Percentiles rank a stretch among this genome's conserved stretches.
These are phyloP conservation scores for Cyclopterus lumpus DNA, from an alignment of 2,797 vertebrate genomes.

Conservation along the genomic window DNA sequence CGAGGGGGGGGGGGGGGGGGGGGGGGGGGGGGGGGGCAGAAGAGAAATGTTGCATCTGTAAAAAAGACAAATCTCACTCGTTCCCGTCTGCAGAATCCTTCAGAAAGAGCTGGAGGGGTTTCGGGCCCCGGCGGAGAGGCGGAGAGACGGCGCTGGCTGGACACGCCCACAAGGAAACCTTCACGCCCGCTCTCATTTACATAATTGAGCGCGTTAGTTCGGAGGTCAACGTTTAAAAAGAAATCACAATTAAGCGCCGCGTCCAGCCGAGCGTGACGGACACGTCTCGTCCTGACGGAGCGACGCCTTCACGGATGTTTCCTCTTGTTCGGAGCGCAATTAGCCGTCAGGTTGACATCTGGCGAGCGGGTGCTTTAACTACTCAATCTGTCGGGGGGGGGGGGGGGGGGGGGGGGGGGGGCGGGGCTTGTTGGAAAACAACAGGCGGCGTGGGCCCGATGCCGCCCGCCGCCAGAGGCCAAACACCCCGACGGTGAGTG, in stretches of 20 bases:
- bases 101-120: too few species aligned
- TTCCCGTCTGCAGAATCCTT: too few species aligned
- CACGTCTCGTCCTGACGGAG: not conserved
- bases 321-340: constrained; percentile 19
- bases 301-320: constrained; percentile 5
- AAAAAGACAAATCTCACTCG: too few species aligned
- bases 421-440: too few species aligned
- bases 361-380: constrained; percentile 32
- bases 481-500: too few species aligned
- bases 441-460: too few species aligned
- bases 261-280: not conserved
- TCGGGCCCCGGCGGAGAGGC: too few species aligned
- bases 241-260: constrained; percentile 23
- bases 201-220: constrained; percentile 5
- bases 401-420: too few species aligned
- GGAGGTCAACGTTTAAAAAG: constrained; percentile 9
- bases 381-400: constrained; percentile 34
- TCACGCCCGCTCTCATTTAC: constrained; percentile 2
- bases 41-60: too few species aligned
- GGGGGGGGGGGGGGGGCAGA: too few species aligned
- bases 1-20: too few species aligned
- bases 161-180: not conserved
- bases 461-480: too few species aligned
- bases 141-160: constrained; percentile 1
- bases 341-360: constrained; percentile 52